Percentiles rank a stretch among this genome's conserved stretches.
Evolutionary conservation across 2,797 vertebrate species (phyloP).

Genomic region (Malurus leucopterus): DNA sequence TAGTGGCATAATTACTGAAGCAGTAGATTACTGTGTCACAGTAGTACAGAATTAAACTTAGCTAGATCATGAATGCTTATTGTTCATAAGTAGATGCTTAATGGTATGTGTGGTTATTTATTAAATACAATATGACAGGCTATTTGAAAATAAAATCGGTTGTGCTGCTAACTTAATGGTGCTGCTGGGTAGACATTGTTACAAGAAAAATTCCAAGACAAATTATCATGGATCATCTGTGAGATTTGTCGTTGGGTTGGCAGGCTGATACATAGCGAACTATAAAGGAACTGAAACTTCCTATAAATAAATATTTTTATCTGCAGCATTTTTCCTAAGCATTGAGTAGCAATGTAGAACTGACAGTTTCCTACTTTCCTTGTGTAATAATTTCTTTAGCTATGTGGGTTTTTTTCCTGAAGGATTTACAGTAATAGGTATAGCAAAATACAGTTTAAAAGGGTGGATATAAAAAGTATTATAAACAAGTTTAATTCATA

Average conservation of each 20-base stretch:
- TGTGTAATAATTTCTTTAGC: neutral
- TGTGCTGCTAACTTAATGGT: neutral
- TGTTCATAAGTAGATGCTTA: neutral
- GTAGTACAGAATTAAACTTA: neutral
- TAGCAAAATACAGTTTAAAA: neutral
- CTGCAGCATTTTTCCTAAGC: neutral
- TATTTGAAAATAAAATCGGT: conserved; percentile 50
- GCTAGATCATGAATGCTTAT: neutral
- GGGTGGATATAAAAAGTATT: neutral
- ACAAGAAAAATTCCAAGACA: conserved; percentile 2
- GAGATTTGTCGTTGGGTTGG: neutral
- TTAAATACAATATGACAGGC: neutral
- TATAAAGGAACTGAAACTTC: neutral
- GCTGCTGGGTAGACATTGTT: neutral
- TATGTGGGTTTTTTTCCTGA: neutral
- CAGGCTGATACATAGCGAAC: neutral
- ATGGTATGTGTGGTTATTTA: neutral
- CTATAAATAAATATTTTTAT: neutral
- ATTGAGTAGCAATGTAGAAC: neutral
- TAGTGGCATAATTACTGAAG: neutral
- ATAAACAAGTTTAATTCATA: neutral
- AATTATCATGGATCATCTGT: neutral
- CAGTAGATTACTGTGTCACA: neutral
- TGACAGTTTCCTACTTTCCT: neutral
- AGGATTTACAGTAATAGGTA: neutral